phyloP scores from a whole-genome alignment of 1,140 invertebrate species.

The Bicyclus anynana region DNA sequence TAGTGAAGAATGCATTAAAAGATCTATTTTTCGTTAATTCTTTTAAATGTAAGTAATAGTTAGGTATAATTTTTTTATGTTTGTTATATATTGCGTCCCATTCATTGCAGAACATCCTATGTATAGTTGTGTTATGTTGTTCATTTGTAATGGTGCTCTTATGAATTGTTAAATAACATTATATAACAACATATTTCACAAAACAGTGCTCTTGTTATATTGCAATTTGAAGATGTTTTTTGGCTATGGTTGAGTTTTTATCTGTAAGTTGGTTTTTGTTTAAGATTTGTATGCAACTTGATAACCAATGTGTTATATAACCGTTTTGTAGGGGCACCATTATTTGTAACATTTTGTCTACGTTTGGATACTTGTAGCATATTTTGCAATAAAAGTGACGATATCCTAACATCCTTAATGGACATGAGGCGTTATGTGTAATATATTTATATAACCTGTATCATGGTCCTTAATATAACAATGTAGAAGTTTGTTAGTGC shows the following conservation, averaged over 20 bases:
- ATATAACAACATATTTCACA: too few relatives aligned
- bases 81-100: conserved; percentile 10
- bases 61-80: conserved; percentile 15
- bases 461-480: conserved; percentile 69
- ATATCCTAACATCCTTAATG: conserved; percentile 20
- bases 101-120: not conserved
- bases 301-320: too few relatives aligned
- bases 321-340: too few relatives aligned
- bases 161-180: too few relatives aligned
- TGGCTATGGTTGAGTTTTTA: too few relatives aligned
- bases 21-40: conserved; percentile 49
- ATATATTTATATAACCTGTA: conserved; percentile 11
- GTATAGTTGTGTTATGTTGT: not conserved
- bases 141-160: too few relatives aligned
- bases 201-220: too few relatives aligned
- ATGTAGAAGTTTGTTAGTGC: conserved; percentile 44
- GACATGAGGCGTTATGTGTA: conserved; percentile 8
- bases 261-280: too few relatives aligned
- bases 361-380: not conserved
- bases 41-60: conserved; percentile 20
- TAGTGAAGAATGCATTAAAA: conserved; percentile 36
- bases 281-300: too few relatives aligned
- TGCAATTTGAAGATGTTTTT: too few relatives aligned
- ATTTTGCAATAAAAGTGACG: not conserved
- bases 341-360: too few relatives aligned